Evolutionary conservation across 2,113 vertebrate genomes (phyloP).

Genomic region (Microcebus tavaratra): DNA sequence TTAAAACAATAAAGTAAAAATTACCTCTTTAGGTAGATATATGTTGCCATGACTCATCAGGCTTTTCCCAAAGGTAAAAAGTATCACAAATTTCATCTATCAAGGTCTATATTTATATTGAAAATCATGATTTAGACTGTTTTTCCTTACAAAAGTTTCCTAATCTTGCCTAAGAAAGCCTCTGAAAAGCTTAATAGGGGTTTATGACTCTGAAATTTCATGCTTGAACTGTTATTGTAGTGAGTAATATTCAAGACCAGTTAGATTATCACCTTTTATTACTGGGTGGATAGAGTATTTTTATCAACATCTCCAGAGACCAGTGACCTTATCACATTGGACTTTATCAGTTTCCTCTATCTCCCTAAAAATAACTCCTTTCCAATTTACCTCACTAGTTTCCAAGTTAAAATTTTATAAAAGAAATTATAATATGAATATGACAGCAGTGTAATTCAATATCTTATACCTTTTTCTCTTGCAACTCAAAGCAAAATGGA

Average conservation of each 20-base stretch:
- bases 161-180: not conserved
- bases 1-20: not conserved
- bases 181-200: not conserved
- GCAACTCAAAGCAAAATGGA: not conserved
- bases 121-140: not conserved
- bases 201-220: conserved; percentile 21
- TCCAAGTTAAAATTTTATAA: not conserved
- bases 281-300: not conserved
- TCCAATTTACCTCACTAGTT: not conserved
- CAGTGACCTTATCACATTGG: not conserved
- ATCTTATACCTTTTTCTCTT: not conserved
- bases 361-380: conserved; percentile 16
- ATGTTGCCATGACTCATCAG: not conserved
- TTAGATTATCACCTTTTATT: not conserved
- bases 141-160: not conserved
- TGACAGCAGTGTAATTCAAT: not conserved
- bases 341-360: not conserved
- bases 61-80: not conserved
- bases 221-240: not conserved
- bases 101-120: not conserved
- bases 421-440: not conserved
- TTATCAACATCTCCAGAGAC: not conserved
- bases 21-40: not conserved
- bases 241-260: not conserved
- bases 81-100: not conserved